A percentile compares a stretch with the other conserved stretches of the same genome.
Evolutionary conservation across 2,113 vertebrate genomes (phyloP).

Genomic region (Neomonachus schauinslandi): DNA sequence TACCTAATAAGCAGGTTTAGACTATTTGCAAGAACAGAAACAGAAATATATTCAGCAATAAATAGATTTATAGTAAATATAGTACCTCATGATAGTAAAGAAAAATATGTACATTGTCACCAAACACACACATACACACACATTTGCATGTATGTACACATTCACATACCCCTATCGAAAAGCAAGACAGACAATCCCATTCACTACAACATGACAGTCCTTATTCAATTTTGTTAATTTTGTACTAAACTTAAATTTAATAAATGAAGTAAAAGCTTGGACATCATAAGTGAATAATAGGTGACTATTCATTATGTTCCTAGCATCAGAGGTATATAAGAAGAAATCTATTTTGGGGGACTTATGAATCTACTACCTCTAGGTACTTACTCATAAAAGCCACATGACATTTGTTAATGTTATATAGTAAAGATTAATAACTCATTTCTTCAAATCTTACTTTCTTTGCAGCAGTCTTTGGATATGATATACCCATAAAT

Average conservation of each 20-base stretch:
- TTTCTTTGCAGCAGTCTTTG: slow-evolving; percentile 72
- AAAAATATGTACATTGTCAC: not conserved
- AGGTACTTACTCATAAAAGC: slow-evolving; percentile 77
- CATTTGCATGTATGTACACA: not conserved
- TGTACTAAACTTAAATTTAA: slow-evolving; percentile 67
- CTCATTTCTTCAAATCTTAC: slow-evolving; percentile 76
- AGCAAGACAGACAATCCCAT: not conserved
- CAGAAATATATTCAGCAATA: not conserved
- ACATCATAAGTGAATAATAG: slow-evolving; percentile 78
- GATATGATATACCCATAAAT: slow-evolving; percentile 78
- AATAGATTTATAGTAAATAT: not conserved
- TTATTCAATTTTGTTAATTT: slow-evolving; percentile 62
- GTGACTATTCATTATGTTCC: slow-evolving; percentile 78
- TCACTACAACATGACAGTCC: not conserved
- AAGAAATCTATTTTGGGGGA: slow-evolving; percentile 78
- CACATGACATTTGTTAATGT: slow-evolving; percentile 78
- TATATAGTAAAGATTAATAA: slow-evolving; percentile 80
- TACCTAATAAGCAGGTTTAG: not conserved
- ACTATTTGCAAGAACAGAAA: not conserved
- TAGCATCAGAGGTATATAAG: slow-evolving; percentile 65
- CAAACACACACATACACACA: not conserved
- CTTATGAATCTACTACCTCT: slow-evolving; percentile 74
- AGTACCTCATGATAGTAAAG: not conserved
- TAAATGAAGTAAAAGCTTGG: slow-evolving; percentile 71
- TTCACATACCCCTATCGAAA: not conserved